Conservation (phyloP, 2,113 vertebrate species). For the Apus apus region DNA sequence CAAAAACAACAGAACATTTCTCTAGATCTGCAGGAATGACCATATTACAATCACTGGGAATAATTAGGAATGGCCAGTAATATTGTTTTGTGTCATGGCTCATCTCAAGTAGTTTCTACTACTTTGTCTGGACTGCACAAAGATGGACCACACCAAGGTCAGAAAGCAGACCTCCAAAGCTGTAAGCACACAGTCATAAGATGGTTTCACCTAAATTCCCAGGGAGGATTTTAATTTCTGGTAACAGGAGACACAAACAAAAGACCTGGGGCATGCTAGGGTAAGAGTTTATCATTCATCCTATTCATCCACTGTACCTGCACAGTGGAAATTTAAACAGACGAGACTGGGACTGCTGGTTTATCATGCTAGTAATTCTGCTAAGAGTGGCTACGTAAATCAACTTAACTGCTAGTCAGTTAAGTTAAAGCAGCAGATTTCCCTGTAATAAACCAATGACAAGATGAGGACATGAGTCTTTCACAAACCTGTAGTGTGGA, state of each 20-base stretch:
- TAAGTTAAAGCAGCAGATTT: neutral
- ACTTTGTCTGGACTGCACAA: neutral
- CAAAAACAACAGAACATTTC: neutral
- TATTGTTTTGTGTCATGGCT: neutral
- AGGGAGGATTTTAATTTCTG: neutral
- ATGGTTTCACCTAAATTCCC: neutral
- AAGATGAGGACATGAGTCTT: neutral
- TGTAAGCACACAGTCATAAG: neutral
- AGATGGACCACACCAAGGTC: accelerated
- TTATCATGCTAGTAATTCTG: neutral
- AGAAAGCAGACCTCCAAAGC: neutral
- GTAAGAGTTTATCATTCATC: neutral
- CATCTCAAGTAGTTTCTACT: neutral
- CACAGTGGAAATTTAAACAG: neutral
- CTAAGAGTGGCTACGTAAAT: neutral
- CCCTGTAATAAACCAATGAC: neutral
- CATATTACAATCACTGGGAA: neutral
- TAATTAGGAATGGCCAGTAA: neutral
- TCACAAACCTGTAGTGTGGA: neutral
- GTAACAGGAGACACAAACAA: neutral
- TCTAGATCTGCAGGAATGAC: neutral
- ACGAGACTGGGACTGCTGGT: neutral
- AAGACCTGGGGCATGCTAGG: neutral
- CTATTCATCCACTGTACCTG: neutral
- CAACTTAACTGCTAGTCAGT: neutral